Evolutionary conservation across 2,113 vertebrate species (phyloP), one percentile per base, ranked within the genome.

Genomic region (Oophaga pumilio): DNA sequence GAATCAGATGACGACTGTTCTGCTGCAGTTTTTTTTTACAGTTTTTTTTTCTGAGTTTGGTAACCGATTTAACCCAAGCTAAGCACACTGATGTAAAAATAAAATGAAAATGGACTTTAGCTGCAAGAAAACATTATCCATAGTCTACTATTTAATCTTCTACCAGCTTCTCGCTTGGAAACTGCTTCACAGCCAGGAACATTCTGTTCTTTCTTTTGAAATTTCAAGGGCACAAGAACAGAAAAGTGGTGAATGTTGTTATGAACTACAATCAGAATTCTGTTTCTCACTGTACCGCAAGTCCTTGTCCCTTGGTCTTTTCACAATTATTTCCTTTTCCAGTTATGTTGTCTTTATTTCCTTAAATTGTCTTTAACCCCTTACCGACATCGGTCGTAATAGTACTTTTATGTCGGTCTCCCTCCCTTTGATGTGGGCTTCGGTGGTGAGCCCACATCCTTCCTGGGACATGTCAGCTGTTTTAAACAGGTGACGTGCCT

Each of bases 201-300:
- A 83, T 52, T 66, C 62, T 83, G 62, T 69, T 83, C 64, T 53
- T 68, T 62, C 43, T 60, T 57, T 80, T 82, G 49, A 82, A 68
- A 53, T 83, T 83, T 83, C 81, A 83, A 83, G 81, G 81, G 64
- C 81, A 83, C 69, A 20, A 26, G 50, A 83, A 68, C 49, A n/a
- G 49, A n/a, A 53, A 52, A 53, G 62, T 66, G 20, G 60, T 68
- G 43, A 66, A 82, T 60, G 12, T n/a, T 24, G 33, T 64, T 83
- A 68, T 69, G 49, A 83, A 52, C 81, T 68, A 69, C 66, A 83
- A 53, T 83, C 33, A 53, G 18, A 53, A 83, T 83, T 68, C 62
- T 82, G 33, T 68, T 49, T 59, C 33, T 82, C 28, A n/a, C 12
- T 50, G 26, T 66, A 59, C 28, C 33, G 3, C 33, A 26, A 20